phyloP scores from a whole-genome alignment of 2,888 invertebrate species.

The Argynnis bischoffii region DNA sequence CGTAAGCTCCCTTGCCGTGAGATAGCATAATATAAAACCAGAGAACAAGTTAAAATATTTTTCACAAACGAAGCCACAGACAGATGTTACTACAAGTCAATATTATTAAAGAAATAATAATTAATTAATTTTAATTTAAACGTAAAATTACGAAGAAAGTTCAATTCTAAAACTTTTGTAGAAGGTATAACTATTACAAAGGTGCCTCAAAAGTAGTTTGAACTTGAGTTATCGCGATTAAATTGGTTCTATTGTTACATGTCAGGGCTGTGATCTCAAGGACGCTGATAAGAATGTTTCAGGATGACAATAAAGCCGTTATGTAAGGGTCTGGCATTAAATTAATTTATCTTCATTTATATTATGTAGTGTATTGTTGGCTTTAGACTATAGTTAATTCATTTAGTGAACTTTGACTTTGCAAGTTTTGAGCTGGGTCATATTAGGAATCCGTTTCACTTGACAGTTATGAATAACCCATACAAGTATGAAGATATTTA shows the following conservation, averaged over 20 bases:
- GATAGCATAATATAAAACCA: too few relatives aligned
- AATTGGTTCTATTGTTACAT: slow-evolving; percentile 32
- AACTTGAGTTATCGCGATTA: slow-evolving; percentile 24
- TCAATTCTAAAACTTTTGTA: too few relatives aligned
- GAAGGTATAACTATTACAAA: neutral
- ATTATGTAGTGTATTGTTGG: slow-evolving; percentile 39
- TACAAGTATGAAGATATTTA: neutral
- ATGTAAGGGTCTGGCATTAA: slow-evolving; percentile 37
- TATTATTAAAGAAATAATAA: too few relatives aligned
- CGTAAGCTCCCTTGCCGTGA: too few relatives aligned
- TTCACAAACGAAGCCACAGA: too few relatives aligned
- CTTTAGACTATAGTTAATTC: slow-evolving; percentile 38
- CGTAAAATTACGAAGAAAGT: too few relatives aligned
- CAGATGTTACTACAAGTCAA: too few relatives aligned
- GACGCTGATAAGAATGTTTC: slow-evolving; percentile 34
- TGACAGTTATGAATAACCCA: slow-evolving; percentile 2
- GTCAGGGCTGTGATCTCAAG: slow-evolving; percentile 32
- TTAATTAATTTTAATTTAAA: too few relatives aligned
- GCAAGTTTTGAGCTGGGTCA: slow-evolving; percentile 23
- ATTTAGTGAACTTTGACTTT: slow-evolving; percentile 33
- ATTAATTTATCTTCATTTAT: slow-evolving; percentile 41
- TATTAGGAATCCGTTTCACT: slow-evolving; percentile 16
- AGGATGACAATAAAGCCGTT: slow-evolving; percentile 25
- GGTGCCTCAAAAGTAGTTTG: slow-evolving; percentile 2
- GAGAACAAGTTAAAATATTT: too few relatives aligned